Evolutionary conservation across 1,140 invertebrate genomes (phyloP).

Genomic region (Camponotus floridanus): DNA sequence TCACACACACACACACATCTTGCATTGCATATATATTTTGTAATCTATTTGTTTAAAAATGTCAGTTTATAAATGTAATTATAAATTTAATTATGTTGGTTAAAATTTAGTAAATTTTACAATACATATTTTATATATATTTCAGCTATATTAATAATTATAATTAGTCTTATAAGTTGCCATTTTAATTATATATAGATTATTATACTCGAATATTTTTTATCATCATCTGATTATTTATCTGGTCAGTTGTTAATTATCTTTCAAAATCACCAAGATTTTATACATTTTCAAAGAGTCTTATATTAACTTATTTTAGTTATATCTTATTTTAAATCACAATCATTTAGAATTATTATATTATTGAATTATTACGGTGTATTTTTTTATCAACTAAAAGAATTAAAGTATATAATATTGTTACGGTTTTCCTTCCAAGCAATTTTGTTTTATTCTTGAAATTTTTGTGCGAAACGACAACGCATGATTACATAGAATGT

Average conservation of each 20-base stretch:
- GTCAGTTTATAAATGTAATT: not conserved
- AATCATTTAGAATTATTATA: not conserved
- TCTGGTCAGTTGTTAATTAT: not conserved
- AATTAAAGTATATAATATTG: not conserved
- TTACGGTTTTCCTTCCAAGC: not conserved
- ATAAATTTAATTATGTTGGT: not conserved
- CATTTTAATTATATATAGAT: not conserved
- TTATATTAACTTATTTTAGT: slow-evolving; percentile 4
- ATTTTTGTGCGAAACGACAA: not conserved
- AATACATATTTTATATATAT: slow-evolving; percentile 5
- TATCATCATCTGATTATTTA: not conserved
- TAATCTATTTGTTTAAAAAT: not conserved
- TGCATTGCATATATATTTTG: not conserved
- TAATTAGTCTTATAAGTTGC: not conserved
- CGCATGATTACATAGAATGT: slow-evolving; percentile 31
- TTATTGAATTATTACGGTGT: not conserved
- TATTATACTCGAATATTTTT: not conserved
- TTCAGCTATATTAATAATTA: not conserved
- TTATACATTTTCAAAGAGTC: not conserved
- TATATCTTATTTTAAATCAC: not conserved
- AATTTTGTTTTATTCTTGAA: slow-evolving; percentile 24
- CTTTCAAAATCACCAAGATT: not conserved
- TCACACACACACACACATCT: not conserved
- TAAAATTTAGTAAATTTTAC: not conserved
- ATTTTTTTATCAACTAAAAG: not conserved